Percentiles rank a stretch among this genome's conserved stretches.
Evolutionary conservation across 2,113 vertebrate genomes (phyloP).

Genomic region (Brachypodius melanocephalos): DNA sequence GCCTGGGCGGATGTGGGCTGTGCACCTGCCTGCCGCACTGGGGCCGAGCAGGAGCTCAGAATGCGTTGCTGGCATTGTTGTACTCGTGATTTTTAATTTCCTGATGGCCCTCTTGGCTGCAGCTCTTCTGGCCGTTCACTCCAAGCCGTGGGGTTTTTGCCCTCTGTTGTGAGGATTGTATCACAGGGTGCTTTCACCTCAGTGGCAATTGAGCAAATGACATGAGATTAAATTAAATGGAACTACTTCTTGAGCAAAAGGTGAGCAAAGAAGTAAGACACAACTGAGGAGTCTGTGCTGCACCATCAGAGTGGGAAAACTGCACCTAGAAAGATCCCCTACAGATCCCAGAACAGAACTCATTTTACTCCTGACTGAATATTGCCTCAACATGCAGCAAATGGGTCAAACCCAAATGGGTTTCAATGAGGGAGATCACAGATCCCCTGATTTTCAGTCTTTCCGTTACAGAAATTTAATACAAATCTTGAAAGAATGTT

Average conservation of each 20-base stretch:
- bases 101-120: background rate
- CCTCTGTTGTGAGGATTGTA: background rate
- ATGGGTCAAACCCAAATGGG: background rate
- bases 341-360: background rate
- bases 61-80: background rate
- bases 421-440: background rate
- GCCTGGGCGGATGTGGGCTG: too few relatives aligned
- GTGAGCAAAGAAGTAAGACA: background rate
- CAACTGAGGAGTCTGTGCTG: background rate
- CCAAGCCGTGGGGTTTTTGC: accelerated
- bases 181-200: background rate
- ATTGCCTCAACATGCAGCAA: background rate
- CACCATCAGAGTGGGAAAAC: background rate
- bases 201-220: background rate
- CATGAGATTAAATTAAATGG: background rate
- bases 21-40: background rate
- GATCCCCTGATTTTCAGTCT: background rate
- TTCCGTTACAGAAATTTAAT: background rate
- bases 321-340: background rate
- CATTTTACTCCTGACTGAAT: background rate
- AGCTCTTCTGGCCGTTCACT: background rate
- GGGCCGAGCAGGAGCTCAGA: background rate
- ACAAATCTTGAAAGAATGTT: background rate
- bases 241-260: background rate
- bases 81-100: background rate